phyloP scores from a whole-genome alignment of 1,140 invertebrate genomes.

The Drosophila takahashii region DNA sequence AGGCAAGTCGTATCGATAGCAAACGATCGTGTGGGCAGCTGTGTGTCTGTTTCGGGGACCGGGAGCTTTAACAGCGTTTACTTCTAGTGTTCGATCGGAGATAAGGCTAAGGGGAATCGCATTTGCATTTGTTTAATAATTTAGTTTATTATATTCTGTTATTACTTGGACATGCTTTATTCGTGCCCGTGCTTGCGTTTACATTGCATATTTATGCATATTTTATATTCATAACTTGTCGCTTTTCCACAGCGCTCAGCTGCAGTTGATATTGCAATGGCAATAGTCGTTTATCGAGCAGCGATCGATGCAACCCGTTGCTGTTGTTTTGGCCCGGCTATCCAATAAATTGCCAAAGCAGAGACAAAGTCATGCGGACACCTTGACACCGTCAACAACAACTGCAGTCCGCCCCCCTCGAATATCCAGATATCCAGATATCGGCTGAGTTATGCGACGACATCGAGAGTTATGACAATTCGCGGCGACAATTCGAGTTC shows the following conservation, averaged over 20 bases:
- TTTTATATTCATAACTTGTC: slow-evolving; percentile 83
- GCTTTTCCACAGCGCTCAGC: slow-evolving; percentile 50
- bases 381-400: slow-evolving; percentile 63
- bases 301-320: slow-evolving; percentile 65
- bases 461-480: slow-evolving; percentile 79
- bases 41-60: slow-evolving; percentile 24
- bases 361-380: slow-evolving; percentile 58
- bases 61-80: slow-evolving; percentile 73
- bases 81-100: slow-evolving; percentile 78
- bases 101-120: slow-evolving; percentile 47
- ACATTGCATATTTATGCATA: slow-evolving; percentile 77
- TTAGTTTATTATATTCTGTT: slow-evolving; percentile 74
- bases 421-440: slow-evolving; percentile 18
- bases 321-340: slow-evolving; percentile 22
- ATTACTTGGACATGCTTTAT: slow-evolving; percentile 80
- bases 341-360: slow-evolving; percentile 74
- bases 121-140: slow-evolving; percentile 80
- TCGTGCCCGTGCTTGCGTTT: slow-evolving; percentile 54
- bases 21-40: slow-evolving; percentile 66
- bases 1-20: slow-evolving; percentile 14
- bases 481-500: slow-evolving; percentile 48
- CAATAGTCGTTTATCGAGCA: slow-evolving; percentile 68
- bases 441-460: slow-evolving; percentile 55
- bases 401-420: neutral
- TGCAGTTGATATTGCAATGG: slow-evolving; percentile 22